Base-by-base conservation (phyloP, 2,888 invertebrate genomes). In the Epistrophella euchroma region DNA sequence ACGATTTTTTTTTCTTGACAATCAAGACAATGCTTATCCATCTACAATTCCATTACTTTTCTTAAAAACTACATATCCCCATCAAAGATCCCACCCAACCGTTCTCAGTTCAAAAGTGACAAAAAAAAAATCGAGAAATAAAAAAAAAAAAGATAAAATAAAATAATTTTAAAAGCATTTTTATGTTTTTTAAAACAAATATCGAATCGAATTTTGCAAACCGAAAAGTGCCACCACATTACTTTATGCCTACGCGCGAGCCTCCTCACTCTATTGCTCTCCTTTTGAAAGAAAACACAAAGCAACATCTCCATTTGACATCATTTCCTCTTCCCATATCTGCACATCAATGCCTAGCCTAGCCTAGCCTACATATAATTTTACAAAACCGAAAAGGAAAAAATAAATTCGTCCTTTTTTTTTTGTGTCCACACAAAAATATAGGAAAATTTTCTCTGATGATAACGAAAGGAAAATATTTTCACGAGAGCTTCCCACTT, bases 131-230 rank as follows among this genome's bases (percentile, higher is more conserved):
- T 6, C 11, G 11, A 37, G 2, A 19, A 47, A 17, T 15, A 19
- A 47, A 17, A 19, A 32, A 37, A 28, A 64, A 70, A 11, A 45
- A 28, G 25, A 22, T 19, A 19, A n/a, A 15, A 75, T 19, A 32
- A 58, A 64, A 62, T 56, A 74, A 73, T 86, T 81, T 86, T 68
- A 81, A 86, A 86, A 86, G 85, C 85, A 81, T 86, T 86, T 86
- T 70, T 81, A 77, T 86, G 85, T 86, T 86, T 86, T 86, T 81
- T 35, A 86, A 86, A 86, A 86, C 85, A 86, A 86, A 86, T 86
- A 86, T 86, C 76, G 81, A 86, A 81, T 86, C 56, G 77, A 81
- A 81, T 81, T 86, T 86, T 77, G 73, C 47, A 68, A 81, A 80
- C 70, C 68, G 58, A 73, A 71, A 80, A 76, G 62, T 76, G 55